Conservation (phyloP, 2,797 vertebrate genomes). For the Simalia tracyae region DNA sequence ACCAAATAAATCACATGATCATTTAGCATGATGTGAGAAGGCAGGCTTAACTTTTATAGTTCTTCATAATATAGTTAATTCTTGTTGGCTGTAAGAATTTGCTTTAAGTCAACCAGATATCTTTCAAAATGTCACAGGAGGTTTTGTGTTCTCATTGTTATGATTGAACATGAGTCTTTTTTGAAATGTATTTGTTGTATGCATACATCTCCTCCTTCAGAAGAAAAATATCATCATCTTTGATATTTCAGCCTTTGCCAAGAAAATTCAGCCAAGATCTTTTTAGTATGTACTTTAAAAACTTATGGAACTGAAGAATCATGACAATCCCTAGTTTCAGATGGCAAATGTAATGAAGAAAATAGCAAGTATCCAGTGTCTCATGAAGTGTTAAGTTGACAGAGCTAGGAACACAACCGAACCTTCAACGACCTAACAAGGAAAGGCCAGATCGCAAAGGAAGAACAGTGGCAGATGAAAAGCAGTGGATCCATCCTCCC, state of each 20-base stretch:
- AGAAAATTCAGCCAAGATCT: conserved; percentile 6
- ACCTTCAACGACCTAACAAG: too few species aligned
- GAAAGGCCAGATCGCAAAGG: too few species aligned
- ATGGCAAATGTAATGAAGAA: conserved; percentile 1
- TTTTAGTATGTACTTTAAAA: background rate
- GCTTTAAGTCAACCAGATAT: background rate
- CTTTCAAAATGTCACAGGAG: background rate
- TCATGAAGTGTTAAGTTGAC: background rate
- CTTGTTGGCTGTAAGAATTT: background rate
- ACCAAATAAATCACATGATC: background rate
- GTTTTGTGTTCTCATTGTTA: background rate
- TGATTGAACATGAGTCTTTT: background rate
- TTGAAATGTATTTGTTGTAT: conserved; percentile 3
- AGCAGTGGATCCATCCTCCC: too few species aligned
- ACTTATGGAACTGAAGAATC: background rate
- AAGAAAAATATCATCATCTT: background rate
- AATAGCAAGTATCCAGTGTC: background rate
- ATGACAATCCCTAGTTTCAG: background rate
- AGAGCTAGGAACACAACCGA: background rate
- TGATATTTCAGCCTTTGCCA: background rate
- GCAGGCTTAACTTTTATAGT: background rate
- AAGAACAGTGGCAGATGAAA: too few species aligned
- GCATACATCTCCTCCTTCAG: background rate
- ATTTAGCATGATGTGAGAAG: background rate
- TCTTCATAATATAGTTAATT: background rate